Base-by-base conservation (phyloP, 2,797 vertebrate genomes). In the Zalophus californianus region DNA sequence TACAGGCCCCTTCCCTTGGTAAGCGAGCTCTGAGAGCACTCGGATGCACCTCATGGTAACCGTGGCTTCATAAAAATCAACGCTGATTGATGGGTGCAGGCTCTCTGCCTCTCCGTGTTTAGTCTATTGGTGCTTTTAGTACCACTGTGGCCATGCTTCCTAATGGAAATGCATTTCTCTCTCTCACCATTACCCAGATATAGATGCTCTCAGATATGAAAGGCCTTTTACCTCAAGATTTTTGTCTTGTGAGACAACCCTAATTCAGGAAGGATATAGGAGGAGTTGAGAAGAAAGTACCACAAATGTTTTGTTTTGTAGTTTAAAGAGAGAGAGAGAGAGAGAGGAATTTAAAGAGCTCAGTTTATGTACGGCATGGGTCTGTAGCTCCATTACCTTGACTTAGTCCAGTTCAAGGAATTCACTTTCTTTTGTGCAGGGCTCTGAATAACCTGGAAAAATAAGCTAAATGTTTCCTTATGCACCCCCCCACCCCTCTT, bases 131-230 rank as follows among this genome's bases (percentile, higher is more conserved):
- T 21, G 90, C 95, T 97, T 96, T 98, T 92, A 96, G 97, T 66
- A 38, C n/a, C 13, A 38, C 79, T 72, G 92, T 48, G 95, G 94
- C 94, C 2, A 4, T 32, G 75, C 88, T 91, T 91, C 92, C 91
- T 97, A 96, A 97, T 98, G 96, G 96, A 97, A 97, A 95, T 83
- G 62, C 96, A 95, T 90, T 52, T 97, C 89, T 91, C 60, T 91
- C 73, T 90, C 86, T 83, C 91, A 62, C 88, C 96, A 91, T 96
- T 92, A 95, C 79, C 92, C 70, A 88, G 70, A 85, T n/a, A 85
- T 3, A 96, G 94, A 97, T 44, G 75, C 70, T 96, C 62, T 95
- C 10, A 0, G 88, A 84, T 78, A 48, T 32, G 60, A 94, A 92
- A 85, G 54, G 56, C 41, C 83, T 93, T 94, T 95, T 82, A 92